Evolutionary conservation across 1,140 invertebrate species (phyloP), one percentile per base, ranked within the genome.

Genomic region (Sarcophaga bullata): DNA sequence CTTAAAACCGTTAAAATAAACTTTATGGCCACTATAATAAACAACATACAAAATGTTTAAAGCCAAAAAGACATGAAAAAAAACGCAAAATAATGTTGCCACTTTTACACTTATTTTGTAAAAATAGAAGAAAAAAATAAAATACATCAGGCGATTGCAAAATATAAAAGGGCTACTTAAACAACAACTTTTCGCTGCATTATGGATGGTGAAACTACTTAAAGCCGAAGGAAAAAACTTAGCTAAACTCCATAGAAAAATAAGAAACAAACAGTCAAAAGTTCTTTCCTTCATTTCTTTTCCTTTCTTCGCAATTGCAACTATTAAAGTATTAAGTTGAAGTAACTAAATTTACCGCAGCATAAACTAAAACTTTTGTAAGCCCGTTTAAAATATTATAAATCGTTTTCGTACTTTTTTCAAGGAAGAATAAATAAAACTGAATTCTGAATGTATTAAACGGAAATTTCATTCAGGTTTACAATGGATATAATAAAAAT

Each of bases 281-380:
- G 62, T 68, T 68, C 13, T 52, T 9, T 6, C 13, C 13, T 13
- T 52, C 13, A 10, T 68, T 78, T 78, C 0, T 52, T 52, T 13
- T 52, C 13, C 13, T 68, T 78, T 78, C 75, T 52, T 78, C 9
- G 48, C 75, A 78, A 78, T 48, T 78, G 48, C 75, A 78, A 78
- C 75, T 78, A 78, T 78, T 78, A 78, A 78, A 78, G 75, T 78
- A 78, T 78, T 78, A 78, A 78, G 75, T 78, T 78, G 75, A 48
- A 78, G 75, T 78, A 19, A 78, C 75, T 78, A 48, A 48, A 78
- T 78, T 78, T 11, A 78, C 75, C 75, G 75, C 75, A 78, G 49
- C 8, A 78, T 78, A 52, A 78, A 78, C 62, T 68, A 52, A n/a
- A 76, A 78, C 48, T 50, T 78, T n/a, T 78, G 25, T 50, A 52